phyloP scores from a whole-genome alignment of 2,888 invertebrate genomes.

The Tortricodes alternella region DNA sequence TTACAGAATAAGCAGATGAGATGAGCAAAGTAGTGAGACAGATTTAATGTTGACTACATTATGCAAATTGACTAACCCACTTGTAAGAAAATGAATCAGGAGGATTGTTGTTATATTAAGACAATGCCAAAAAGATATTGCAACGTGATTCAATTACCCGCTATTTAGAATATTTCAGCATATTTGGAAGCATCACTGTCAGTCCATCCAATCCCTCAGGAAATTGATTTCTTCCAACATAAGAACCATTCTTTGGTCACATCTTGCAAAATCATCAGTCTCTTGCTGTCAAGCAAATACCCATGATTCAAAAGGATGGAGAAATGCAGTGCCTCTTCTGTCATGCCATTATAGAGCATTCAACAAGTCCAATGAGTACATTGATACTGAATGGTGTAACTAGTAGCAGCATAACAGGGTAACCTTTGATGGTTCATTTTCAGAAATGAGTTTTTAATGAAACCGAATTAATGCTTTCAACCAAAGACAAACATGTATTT shows the following conservation, averaged over 20 bases:
- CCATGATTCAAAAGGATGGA: constrained; percentile 22
- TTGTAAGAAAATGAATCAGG: constrained; percentile 20
- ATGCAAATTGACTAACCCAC: constrained; percentile 1
- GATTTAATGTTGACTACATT: constrained; percentile 10
- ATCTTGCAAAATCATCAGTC: constrained; percentile 8
- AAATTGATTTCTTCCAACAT: constrained; percentile 13
- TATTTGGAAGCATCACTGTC: constrained; percentile 16
- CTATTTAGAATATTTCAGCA: constrained; percentile 25
- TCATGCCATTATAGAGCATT: constrained; percentile 19
- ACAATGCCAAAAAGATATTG: constrained; percentile 8
- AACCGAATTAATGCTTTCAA: constrained; percentile 17
- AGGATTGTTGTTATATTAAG: constrained; percentile 13
- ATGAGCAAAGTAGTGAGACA: constrained; percentile 19
- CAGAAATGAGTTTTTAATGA: constrained; percentile 14
- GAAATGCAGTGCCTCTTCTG: constrained; percentile 13
- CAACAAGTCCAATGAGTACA: constrained; percentile 11
- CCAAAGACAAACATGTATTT: constrained; percentile 33
- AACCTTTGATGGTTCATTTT: constrained; percentile 14
- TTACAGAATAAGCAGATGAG: constrained; percentile 26
- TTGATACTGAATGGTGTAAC: constrained; percentile 2
- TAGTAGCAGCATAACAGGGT: constrained; percentile 19
- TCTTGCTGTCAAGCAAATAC: constrained; percentile 18
- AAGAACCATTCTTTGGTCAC: constrained; percentile 21
- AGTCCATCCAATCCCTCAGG: constrained; percentile 16
- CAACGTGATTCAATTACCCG: constrained; percentile 8